A percentile compares a stretch with the other conserved stretches of the same genome.
Evolutionary conservation across 2,797 vertebrate species (phyloP).

Genomic region (Pristis pectinata): DNA sequence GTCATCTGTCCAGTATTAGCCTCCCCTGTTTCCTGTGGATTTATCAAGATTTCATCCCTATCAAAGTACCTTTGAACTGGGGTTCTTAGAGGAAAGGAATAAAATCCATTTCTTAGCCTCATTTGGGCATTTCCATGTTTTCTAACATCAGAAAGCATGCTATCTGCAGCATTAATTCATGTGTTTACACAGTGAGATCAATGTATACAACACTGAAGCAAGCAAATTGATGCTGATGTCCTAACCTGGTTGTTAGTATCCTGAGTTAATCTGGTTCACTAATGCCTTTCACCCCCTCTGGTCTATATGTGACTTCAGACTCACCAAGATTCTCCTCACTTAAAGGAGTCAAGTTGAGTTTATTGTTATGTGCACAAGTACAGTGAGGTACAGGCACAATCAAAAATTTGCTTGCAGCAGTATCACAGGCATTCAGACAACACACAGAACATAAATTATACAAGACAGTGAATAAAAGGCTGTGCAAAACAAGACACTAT

Average conservation of each 20-base stretch:
- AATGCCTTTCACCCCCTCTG: no score
- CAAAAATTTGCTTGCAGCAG: no score
- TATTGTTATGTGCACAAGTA: no score
- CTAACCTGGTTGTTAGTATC: neutral
- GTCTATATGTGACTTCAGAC: no score
- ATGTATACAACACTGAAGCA: neutral
- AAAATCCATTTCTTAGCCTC: neutral
- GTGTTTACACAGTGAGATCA: neutral
- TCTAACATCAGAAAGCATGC: neutral
- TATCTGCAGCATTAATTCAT: neutral
- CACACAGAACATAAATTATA: no score
- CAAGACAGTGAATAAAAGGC: no score
- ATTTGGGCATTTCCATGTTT: neutral
- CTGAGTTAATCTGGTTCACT: no score
- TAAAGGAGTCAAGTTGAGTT: no score
- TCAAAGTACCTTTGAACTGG: slow-evolving; percentile 49
- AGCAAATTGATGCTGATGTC: neutral
- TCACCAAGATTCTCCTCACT: no score
- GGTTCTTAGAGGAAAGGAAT: neutral
- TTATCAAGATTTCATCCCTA: slow-evolving; percentile 60
- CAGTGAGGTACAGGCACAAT: no score
- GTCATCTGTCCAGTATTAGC: slow-evolving; percentile 86
- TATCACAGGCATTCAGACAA: no score
- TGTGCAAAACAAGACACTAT: no score
- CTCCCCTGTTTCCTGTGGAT: slow-evolving; percentile 66